Base-by-base conservation (phyloP, 2,888 invertebrate species). In the Paralinhomoeus sp. region DNA sequence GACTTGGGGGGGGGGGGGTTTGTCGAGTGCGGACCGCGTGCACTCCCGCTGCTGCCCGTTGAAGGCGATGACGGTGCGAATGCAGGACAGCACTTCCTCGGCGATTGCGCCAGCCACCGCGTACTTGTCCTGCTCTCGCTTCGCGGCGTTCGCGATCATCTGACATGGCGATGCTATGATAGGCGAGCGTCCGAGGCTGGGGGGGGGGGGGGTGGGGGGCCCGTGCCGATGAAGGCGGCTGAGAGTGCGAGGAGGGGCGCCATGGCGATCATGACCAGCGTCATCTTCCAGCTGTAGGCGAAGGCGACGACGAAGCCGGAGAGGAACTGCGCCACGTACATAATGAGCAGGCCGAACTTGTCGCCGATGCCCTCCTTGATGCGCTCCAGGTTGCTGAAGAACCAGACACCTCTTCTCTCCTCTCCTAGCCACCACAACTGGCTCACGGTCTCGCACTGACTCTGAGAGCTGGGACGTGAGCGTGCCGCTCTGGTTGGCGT, bases 391-490 rank as follows among this genome's bases (percentile, higher is more conserved):
- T 61, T 57, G 43, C 57, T 57, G 47, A 36, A 46, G 36, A 37
- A n/a, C n/a, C n/a, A 5, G 27, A 27, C 27, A 27, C 5, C 27
- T 5, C 12, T 27, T 9, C 27, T 27, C 7, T 27, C 5, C 27
- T 9, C 27, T 12, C 7, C 27, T 9, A 27, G 27, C 27, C 7
- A 9, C 27, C 5, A 5, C 5, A 27, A 27, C 27, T 9, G 12
- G 5, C 27, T 27, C 5, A 9, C 12, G 27, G 7, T 27, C 12
- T 27, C 12, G 27, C 27, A 46, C 62, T 55, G 57, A 69, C 69
- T 69, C 68, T n/a, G 68, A 65, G 17, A 70, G 54, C 50, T 67
- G 66, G 3, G 63, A 62, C 2, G 66, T 63, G 38, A 70, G 55
- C 48, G 68, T 66, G 34, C 68, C 69, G n/a, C 62, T 62, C 45